phyloP scores from a whole-genome alignment of 2,113 vertebrate genomes.

The Trogon surrucura region DNA sequence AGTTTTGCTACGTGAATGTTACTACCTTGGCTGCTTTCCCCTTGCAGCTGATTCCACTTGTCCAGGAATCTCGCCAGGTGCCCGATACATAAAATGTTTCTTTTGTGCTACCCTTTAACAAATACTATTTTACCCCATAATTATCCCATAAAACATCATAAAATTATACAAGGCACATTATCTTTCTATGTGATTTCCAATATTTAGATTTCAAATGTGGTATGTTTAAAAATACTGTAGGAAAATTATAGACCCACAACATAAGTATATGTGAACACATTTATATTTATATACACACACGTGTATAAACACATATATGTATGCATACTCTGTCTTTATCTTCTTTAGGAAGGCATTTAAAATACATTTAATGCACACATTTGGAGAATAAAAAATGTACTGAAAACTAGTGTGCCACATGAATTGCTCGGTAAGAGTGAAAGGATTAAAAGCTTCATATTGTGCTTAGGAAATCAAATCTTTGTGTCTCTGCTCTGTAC shows the following conservation, averaged over 20 bases:
- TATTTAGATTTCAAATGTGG: neutral
- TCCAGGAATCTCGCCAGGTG: neutral
- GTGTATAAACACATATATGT: neutral
- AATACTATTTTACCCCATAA: neutral
- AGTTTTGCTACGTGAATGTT: neutral
- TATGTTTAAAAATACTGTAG: neutral
- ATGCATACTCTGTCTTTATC: neutral
- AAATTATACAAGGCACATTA: neutral
- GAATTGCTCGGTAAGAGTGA: neutral
- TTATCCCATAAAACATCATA: neutral
- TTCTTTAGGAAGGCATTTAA: neutral
- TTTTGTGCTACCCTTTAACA: neutral
- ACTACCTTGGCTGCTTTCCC: neutral
- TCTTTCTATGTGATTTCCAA: neutral
- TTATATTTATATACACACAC: neutral
- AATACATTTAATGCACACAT: neutral
- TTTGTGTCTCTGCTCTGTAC: conserved; percentile 31
- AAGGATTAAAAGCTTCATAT: conserved; percentile 20
- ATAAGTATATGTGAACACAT: neutral
- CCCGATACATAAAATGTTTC: neutral
- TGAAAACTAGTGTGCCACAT: neutral
- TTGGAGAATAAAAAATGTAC: neutral
- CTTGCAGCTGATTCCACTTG: neutral
- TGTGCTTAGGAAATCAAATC: conserved; percentile 34
- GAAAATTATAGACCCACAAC: neutral